Percentiles rank a stretch among this genome's conserved stretches.
phyloP scores from a whole-genome alignment of 2,113 vertebrate species.

The Ophthalmolycus amberensis region DNA sequence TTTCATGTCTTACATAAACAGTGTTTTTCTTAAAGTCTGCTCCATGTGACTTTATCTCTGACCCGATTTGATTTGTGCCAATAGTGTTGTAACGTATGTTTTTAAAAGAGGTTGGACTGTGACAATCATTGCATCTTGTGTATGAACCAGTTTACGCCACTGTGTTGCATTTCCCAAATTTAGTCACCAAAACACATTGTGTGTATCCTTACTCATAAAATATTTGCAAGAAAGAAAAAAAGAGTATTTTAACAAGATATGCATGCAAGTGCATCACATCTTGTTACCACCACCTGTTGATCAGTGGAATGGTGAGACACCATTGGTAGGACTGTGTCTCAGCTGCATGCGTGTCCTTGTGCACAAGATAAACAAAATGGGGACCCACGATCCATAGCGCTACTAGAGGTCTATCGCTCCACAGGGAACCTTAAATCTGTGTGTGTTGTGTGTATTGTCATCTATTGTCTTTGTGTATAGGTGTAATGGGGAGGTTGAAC shows the following conservation, averaged over 20 bases:
- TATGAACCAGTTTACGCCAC: neutral
- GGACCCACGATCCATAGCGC: neutral
- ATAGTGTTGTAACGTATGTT: neutral
- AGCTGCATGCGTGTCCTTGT: neutral
- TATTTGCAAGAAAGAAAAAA: neutral
- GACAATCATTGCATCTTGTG: neutral
- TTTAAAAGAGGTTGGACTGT: neutral
- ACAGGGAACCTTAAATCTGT: neutral
- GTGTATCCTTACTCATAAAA: neutral
- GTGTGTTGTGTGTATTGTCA: neutral
- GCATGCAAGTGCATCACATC: too few relatives aligned
- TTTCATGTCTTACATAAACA: neutral
- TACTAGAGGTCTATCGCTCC: neutral
- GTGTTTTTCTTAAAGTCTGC: neutral
- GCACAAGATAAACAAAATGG: neutral
- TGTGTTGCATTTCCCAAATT: neutral
- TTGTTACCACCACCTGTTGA: neutral
- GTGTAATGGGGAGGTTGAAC: constrained; percentile 95
- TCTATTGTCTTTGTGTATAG: constrained; percentile 74
- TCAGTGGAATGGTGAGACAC: neutral
- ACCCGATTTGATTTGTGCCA: neutral
- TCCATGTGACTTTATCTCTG: neutral
- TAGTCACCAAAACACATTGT: neutral
- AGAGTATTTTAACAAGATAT: neutral
- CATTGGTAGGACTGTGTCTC: neutral